Base-by-base conservation (phyloP, 2,797 vertebrate species). In the Acanthopagrus latus region DNA sequence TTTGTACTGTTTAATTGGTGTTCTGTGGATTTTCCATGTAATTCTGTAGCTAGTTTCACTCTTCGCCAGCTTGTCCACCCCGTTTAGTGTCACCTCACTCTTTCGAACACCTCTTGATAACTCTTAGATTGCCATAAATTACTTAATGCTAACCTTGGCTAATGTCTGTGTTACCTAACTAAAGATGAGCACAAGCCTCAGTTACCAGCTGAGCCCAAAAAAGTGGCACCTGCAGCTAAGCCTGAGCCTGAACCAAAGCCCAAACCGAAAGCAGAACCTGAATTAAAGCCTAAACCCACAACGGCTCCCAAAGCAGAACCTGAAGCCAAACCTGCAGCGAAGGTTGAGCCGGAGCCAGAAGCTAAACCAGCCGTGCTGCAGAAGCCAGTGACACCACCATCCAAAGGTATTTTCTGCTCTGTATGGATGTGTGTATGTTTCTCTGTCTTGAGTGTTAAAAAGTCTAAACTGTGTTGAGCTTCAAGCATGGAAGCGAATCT, bases 331-430 rank as follows among this genome's bases (percentile, higher is more conserved):
- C 72, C 80, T 23, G 87, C 89, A 78, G 21, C 48, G 0, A 87
- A 87, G 77, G 44, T 92, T 81, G 93, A 94, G 74, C 67, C 62
- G 16, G 87, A 87, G 27, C 62, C 56, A 0, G 62, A 66, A 11
- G 80, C 57, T 25, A 82, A 93, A 80, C 83, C 82, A 4, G 82
- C 14, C 9, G 60, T 76, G 14, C 47, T 75, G 48, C 91, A 92
- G 94, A 95, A 95, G 88, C 79, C 93, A 14, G 94, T 90, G 50
- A 73, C 88, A 4, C 93, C 90, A 44, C 90, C 93, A 80, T 84
- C 93, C 71, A 95, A 95, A 98, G 97, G 98, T 99, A 97, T 72
- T 75, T 89, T 51, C 80, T 85, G 55, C 71, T 88, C 18, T 76
- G 47, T 82, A 65, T 81, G 62, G 38, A 13, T 64, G 44, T 84